Percentiles rank a stretch among this genome's conserved stretches.
These are phyloP conservation scores for Neoarius graeffei DNA, from an alignment of 2,113 vertebrate species.

Conservation along the genomic window DNA sequence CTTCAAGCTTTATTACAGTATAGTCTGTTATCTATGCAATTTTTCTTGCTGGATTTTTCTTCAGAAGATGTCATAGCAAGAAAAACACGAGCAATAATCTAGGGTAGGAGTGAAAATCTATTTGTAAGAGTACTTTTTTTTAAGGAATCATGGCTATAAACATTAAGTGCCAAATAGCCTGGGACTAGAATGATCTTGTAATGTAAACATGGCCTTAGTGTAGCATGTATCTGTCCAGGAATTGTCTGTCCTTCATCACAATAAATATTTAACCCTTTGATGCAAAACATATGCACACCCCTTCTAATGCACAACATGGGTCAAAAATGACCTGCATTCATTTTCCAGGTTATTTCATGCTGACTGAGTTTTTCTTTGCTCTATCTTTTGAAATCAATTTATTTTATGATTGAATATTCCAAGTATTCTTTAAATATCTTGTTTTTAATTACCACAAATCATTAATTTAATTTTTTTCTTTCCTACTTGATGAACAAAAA, in stretches of 20 bases:
- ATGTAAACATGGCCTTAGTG: neutral
- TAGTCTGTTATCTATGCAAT: neutral
- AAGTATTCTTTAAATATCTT: no score
- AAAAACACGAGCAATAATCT: neutral
- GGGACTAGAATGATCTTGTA: neutral
- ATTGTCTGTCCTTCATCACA: neutral
- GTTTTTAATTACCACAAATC: no score
- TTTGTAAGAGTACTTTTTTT: neutral
- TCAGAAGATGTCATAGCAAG: neutral
- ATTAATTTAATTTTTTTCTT: no score
- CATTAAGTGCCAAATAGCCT: neutral
- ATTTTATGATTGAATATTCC: no score
- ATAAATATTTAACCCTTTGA: no score
- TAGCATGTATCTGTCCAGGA: neutral
- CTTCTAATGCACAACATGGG: no score
- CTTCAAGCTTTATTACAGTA: neutral
- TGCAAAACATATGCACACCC: no score
- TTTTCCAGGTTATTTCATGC: no score
- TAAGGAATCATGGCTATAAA: neutral
- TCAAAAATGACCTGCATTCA: no score
- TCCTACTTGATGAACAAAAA: no score
- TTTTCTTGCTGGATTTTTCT: neutral
- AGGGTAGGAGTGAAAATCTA: neutral
- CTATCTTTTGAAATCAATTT: no score
- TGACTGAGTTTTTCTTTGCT: no score